Evolutionary conservation across 2,888 invertebrate genomes (phyloP).

Genomic region (Neelides folsomi): DNA sequence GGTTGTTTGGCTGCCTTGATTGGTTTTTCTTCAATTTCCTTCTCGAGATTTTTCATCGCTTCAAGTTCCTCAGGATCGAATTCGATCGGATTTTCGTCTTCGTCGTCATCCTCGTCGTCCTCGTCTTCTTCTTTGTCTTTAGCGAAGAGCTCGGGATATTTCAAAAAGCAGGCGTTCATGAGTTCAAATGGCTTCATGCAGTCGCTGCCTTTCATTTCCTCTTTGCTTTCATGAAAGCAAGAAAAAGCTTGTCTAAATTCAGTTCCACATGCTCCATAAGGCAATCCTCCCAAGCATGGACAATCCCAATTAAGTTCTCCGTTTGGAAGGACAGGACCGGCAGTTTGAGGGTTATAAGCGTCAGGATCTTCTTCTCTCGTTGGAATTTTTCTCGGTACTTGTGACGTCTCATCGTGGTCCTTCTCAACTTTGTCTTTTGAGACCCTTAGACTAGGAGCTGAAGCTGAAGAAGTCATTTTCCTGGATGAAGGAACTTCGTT

Average conservation of each 20-base stretch:
- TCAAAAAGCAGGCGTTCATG: constrained; percentile 81
- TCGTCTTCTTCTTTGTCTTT: constrained; percentile 30
- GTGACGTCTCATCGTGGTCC: not conserved
- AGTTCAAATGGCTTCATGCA: constrained; percentile 78
- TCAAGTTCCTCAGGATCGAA: constrained; percentile 31
- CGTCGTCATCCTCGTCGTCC: constrained; percentile 54
- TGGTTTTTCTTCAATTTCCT: constrained; percentile 1
- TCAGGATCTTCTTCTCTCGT: constrained; percentile 41
- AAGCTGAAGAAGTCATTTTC: too few species aligned
- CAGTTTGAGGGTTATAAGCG: constrained; percentile 50
- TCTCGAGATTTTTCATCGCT: constrained; percentile 13
- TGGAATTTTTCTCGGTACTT: not conserved
- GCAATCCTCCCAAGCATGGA: constrained; percentile 94
- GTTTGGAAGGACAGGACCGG: constrained; percentile 66
- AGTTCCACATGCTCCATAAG: constrained; percentile 85
- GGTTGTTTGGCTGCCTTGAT: not conserved
- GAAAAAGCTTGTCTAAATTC: constrained; percentile 88
- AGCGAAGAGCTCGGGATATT: constrained; percentile 67
- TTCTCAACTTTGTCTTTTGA: not conserved
- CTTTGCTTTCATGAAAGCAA: constrained; percentile 74
- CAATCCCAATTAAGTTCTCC: constrained; percentile 95
- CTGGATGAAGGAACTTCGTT: not conserved
- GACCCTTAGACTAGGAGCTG: not conserved
- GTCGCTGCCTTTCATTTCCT: constrained; percentile 83
- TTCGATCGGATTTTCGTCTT: constrained; percentile 40